Conservation (phyloP, 2,888 invertebrate genomes). For the Drosophila kambysellisi region DNA sequence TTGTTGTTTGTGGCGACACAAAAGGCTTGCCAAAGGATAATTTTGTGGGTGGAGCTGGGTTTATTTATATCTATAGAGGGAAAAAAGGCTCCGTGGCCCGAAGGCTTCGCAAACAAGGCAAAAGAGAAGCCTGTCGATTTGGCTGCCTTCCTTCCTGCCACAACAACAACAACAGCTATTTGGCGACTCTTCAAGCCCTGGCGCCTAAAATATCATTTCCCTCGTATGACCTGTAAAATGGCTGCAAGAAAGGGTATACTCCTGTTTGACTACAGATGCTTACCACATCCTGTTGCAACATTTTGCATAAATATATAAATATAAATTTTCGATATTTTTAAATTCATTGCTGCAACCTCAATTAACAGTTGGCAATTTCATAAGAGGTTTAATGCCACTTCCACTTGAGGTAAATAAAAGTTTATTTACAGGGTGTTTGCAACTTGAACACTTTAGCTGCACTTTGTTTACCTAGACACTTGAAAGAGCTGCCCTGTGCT, state of each 20-base stretch:
- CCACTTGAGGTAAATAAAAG: background rate
- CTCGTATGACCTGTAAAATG: slow-evolving; percentile 25
- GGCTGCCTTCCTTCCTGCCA: slow-evolving; percentile 5
- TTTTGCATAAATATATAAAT: background rate
- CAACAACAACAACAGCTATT: slow-evolving; percentile 3
- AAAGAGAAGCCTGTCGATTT: slow-evolving; percentile 9
- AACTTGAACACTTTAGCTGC: too few relatives aligned
- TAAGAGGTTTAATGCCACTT: background rate
- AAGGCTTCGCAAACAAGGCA: slow-evolving; percentile 13
- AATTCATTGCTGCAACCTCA: background rate
- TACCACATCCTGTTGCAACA: too few relatives aligned
- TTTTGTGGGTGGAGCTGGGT: slow-evolving; percentile 47
- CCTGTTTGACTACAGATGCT: accelerated
- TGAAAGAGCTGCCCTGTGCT: slow-evolving; percentile 4
- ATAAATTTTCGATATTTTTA: background rate
- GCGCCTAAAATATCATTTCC: slow-evolving; percentile 38
- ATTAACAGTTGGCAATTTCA: background rate
- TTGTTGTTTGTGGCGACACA: slow-evolving; percentile 31
- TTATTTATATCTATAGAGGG: slow-evolving; percentile 47
- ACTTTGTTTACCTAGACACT: slow-evolving; percentile 7
- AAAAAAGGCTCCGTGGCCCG: slow-evolving; percentile 34
- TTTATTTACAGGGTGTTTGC: slow-evolving; percentile 20
- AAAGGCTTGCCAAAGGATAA: slow-evolving; percentile 50
- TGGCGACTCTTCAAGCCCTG: slow-evolving; percentile 16
- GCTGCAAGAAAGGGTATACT: background rate